Percentiles rank a stretch among this genome's conserved stretches.
These are phyloP conservation scores for Lytechinus variegatus DNA, from an alignment of 35 echinoderm and acorn worm species.

Conservation along the genomic window DNA sequence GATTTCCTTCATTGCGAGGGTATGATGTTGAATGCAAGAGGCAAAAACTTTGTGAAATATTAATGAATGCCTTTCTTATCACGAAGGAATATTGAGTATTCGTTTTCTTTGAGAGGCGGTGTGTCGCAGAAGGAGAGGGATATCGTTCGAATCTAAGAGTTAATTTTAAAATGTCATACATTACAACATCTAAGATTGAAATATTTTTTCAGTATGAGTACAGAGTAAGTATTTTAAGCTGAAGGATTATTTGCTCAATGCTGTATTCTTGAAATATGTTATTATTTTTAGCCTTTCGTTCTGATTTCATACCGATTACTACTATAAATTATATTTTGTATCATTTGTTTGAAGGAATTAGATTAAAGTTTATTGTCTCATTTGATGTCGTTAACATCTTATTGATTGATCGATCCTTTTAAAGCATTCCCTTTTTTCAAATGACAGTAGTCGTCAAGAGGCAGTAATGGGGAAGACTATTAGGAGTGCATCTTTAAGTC, in stretches of 20 bases:
- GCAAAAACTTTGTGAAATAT: background rate
- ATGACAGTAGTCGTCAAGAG: background rate
- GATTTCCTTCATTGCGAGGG: background rate
- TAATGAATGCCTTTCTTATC: background rate
- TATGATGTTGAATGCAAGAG: background rate
- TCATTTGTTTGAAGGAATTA: background rate
- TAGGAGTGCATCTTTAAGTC: conserved; percentile 17
- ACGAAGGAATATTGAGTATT: background rate
- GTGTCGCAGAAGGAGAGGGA: background rate
- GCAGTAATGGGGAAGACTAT: background rate
- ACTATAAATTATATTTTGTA: background rate
- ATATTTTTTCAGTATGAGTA: background rate
- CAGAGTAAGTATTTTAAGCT: background rate
- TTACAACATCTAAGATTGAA: background rate
- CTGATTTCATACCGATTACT: no score
- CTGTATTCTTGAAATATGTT: background rate
- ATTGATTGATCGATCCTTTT: background rate
- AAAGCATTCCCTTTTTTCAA: background rate
- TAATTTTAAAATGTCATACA: background rate
- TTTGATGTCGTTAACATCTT: background rate
- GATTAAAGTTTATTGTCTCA: background rate
- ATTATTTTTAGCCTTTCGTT: background rate
- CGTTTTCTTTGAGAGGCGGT: background rate
- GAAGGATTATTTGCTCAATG: background rate
- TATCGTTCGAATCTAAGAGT: background rate